Evolutionary conservation across 2,797 vertebrate species (phyloP), one percentile per base, ranked within the genome.

Genomic region (Synaphobranchus kaupii): DNA sequence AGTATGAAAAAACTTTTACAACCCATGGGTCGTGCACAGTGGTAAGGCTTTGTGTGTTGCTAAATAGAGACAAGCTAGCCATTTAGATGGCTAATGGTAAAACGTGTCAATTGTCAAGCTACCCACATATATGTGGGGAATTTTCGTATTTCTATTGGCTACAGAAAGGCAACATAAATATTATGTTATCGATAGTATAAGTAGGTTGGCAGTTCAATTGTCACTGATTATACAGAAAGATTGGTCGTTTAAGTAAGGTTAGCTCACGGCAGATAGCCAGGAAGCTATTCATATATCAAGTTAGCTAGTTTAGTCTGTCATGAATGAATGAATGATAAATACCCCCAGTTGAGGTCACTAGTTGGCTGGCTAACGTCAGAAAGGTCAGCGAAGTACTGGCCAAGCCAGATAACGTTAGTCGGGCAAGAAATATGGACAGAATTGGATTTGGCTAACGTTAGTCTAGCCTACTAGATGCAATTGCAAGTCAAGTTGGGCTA

Each of bases 1-100:
- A 73, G 50, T 76, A 48, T 5, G 83, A 48, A 84, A 58, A 39
- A 60, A 48, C 34, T 58, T 50, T 83, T 15, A 82, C n/a, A 83
- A 87, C 88, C 80, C 87, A 83, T 25, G 47, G 68, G 54, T 80
- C 81, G 48, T 58, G 68, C 80, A 89, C 52, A 84, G 84, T 81
- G 66, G 88, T 48, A 34, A 83, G 44, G 88, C 86, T 83, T 87
- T 87, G 84, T 85, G 84, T 86, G 80, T 73, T 81, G 78, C 39
- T 87, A 87, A 44, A 39, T 44, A 78, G 39, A 47, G 3, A 87
- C 54, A 84, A 58, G 28, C 54, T 87, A 83, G 28, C 78, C 73
- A 78, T 44, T 78, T 81, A 48, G 78, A 9, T 48, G 47, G 78
- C 44, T 81, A 81, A 81, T 81, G 25, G 78, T 81, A 50, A 8